These are phyloP conservation scores for Sinotaia quadrata DNA, from an alignment of 2,888 invertebrate genomes.

Conservation along the genomic window DNA sequence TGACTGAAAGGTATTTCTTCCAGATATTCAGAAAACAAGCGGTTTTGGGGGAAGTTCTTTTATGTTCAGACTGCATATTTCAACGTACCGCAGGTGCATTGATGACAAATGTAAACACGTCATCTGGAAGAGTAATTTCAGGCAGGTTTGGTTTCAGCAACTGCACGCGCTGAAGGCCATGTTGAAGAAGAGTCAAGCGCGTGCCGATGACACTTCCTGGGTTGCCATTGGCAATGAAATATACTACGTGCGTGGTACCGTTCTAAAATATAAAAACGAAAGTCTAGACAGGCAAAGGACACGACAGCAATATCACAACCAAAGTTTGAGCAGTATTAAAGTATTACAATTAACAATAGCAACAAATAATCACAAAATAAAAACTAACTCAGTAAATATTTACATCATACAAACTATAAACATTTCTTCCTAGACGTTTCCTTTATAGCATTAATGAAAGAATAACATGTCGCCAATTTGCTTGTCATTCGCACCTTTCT, in stretches of 20 bases:
- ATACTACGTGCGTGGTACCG: conserved; percentile 73
- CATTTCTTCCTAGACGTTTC: too few species aligned
- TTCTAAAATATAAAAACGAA: conserved; percentile 64
- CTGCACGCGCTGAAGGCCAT: conserved; percentile 64
- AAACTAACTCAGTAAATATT: too few species aligned
- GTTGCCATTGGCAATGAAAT: conserved; percentile 45
- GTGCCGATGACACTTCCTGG: conserved; percentile 34
- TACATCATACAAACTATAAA: too few species aligned
- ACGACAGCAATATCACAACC: background rate
- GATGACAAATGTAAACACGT: conserved; percentile 63
- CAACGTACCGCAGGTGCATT: conserved; percentile 60
- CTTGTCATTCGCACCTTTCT: too few species aligned
- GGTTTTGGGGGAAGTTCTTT: too few species aligned
- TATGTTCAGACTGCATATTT: too few species aligned
- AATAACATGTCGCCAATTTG: too few species aligned
- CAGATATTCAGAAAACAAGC: too few species aligned
- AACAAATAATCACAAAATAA: conserved; percentile 3
- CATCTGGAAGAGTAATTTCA: conserved; percentile 52
- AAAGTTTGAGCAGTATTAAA: background rate
- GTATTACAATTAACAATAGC: background rate
- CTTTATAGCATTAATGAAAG: too few species aligned
- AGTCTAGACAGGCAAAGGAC: background rate
- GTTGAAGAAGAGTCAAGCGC: conserved; percentile 26
- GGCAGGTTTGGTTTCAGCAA: conserved; percentile 66
- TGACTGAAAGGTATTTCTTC: too few species aligned